Conservation (phyloP, 2,797 vertebrate genomes). For the Oreonectes daqikongensis region DNA sequence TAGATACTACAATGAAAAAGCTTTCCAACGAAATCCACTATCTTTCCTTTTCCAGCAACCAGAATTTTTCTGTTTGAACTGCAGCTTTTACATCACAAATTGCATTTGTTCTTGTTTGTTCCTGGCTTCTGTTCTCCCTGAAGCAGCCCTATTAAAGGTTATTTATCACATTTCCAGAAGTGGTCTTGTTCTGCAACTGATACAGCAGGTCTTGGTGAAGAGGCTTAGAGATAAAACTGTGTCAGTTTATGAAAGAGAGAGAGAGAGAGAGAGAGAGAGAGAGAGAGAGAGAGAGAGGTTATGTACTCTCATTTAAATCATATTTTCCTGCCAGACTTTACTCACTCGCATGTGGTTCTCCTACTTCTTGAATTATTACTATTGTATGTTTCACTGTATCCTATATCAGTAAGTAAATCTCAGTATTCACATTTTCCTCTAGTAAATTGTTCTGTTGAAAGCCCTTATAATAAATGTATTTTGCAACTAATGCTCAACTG, state of each 20-base stretch:
- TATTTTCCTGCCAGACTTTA: conserved; percentile 26
- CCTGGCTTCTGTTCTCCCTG: not conserved
- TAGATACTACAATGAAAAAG: too few relatives aligned
- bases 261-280: not conserved
- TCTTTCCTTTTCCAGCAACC: not conserved
- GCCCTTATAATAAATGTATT: not conserved
- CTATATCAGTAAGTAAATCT: conserved; percentile 32
- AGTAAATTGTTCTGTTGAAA: conserved; percentile 13
- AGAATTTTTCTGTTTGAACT: not conserved
- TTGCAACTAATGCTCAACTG: not conserved
- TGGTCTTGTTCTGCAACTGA: conserved; percentile 25
- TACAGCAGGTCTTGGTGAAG: conserved; percentile 7
- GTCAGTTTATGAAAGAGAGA: not conserved
- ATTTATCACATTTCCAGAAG: conserved; percentile 16
- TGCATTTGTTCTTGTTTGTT: conserved; percentile 9
- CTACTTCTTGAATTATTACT: conserved; percentile 21
- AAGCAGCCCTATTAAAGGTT: conserved; percentile 4
- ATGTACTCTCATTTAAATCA: conserved; percentile 31
- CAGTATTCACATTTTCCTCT: conserved; percentile 30
- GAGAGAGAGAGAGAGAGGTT: not conserved
- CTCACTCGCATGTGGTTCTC: not conserved
- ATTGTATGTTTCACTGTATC: conserved; percentile 13
- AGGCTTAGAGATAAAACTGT: conserved; percentile 21
- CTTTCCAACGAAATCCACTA: not conserved
- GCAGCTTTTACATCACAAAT: conserved; percentile 2